phyloP scores from a whole-genome alignment of 2,888 invertebrate species.

The Sisyra terminalis region DNA sequence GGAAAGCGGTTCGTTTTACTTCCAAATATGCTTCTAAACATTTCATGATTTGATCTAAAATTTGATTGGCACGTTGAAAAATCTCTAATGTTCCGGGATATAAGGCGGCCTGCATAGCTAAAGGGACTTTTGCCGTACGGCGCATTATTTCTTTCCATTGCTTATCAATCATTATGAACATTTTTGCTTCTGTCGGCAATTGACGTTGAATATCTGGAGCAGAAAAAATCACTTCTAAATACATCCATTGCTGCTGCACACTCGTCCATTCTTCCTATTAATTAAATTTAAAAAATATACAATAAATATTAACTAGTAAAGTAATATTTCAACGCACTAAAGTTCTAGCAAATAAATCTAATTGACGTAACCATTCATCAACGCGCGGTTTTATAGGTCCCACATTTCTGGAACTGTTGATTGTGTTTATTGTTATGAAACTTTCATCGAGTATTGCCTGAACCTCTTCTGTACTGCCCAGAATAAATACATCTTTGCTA shows the following conservation, averaged over 20 bases:
- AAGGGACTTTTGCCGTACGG: conserved; percentile 58
- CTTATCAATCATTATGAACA: conserved; percentile 75
- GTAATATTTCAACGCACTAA: conserved; percentile 34
- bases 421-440: conserved; percentile 72
- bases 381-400: conserved; percentile 69
- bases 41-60: conserved; percentile 77
- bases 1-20: conserved; percentile 74
- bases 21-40: conserved; percentile 81
- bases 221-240: conserved; percentile 86
- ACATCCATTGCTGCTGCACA: conserved; percentile 88
- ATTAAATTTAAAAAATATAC: background rate
- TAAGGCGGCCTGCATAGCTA: conserved; percentile 68
- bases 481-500: conserved; percentile 62
- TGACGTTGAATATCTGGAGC: conserved; percentile 90
- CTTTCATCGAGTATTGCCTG: conserved; percentile 71
- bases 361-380: conserved; percentile 61
- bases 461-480: conserved; percentile 74
- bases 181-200: conserved; percentile 74
- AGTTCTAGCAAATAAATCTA: conserved; percentile 69
- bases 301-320: background rate
- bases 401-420: conserved; percentile 71
- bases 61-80: conserved; percentile 53
- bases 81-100: conserved; percentile 51
- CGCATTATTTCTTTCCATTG: conserved; percentile 83
- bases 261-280: conserved; percentile 72